Percentiles rank a stretch among this genome's conserved stretches.
Conservation (phyloP, 2,888 invertebrate species). For the Mongoloraphidia duomilia region DNA sequence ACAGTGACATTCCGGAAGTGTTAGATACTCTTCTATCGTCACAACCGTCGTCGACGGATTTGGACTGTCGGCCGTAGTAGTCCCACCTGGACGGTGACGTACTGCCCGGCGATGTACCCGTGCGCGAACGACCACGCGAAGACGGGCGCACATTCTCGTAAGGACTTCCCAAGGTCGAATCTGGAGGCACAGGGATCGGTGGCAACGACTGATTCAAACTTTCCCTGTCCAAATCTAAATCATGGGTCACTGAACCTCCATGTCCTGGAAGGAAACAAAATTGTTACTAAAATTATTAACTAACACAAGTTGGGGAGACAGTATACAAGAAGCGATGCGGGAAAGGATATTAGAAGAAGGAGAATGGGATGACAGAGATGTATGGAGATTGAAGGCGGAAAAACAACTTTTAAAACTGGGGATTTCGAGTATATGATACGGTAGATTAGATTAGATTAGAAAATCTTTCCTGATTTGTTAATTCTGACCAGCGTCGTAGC, state of each 20-base stretch:
- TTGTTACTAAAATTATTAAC: too few relatives aligned
- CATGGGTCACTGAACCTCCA: constrained; percentile 15
- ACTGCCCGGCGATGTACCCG: constrained; percentile 35
- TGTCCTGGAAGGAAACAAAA: too few relatives aligned
- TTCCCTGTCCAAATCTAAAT: constrained; percentile 26
- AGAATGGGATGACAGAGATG: too few relatives aligned
- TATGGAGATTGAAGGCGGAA: too few relatives aligned
- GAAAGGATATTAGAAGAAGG: too few relatives aligned
- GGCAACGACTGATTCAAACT: constrained; percentile 39
- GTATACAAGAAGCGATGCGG: too few relatives aligned
- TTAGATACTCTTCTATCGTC: constrained; percentile 40
- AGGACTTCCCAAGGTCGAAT: constrained; percentile 45
- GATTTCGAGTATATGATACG: too few relatives aligned
- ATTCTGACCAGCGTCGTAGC: too few relatives aligned
- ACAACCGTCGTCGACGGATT: constrained; percentile 31
- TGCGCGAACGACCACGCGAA: constrained; percentile 29
- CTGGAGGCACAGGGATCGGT: constrained; percentile 46
- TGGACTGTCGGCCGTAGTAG: constrained; percentile 34
- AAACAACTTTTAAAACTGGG: too few relatives aligned
- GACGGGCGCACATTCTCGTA: constrained; percentile 46
- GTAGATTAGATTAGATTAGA: too few relatives aligned
- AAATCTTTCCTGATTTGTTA: too few relatives aligned
- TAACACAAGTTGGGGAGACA: too few relatives aligned
- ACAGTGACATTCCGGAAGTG: constrained; percentile 42
- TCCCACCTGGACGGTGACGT: constrained; percentile 39